Percentiles rank a stretch among this genome's conserved stretches.
phyloP scores from a whole-genome alignment of 2,888 invertebrate species.

The Pterostichus niger region DNA sequence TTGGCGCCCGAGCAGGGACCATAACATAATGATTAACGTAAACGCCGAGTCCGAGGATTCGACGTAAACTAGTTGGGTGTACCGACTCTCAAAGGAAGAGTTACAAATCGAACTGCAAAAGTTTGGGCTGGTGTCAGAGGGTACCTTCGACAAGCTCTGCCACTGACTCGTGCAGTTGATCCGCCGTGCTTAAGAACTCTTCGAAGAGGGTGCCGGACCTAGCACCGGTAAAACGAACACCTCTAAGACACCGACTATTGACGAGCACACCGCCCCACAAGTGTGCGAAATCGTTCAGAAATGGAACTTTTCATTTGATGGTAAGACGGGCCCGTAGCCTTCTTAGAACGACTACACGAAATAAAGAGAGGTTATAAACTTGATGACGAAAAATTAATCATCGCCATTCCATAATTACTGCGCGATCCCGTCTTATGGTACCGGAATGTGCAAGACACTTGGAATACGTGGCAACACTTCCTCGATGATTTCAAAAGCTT shows the following conservation, averaged over 20 bases:
- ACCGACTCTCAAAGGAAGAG: not conserved
- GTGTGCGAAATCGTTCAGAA: too few species aligned
- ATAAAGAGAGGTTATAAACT: constrained; percentile 24
- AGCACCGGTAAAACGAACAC: too few species aligned
- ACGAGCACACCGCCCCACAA: too few species aligned
- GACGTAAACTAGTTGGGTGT: not conserved
- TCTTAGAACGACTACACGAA: constrained; percentile 48
- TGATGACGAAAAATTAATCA: constrained; percentile 3
- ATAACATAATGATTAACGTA: too few species aligned
- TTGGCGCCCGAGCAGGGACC: too few species aligned
- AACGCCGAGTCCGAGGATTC: too few species aligned
- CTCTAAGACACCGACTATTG: not conserved
- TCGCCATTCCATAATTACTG: constrained; percentile 49
- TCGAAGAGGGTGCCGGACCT: too few species aligned
- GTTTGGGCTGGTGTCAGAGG: not conserved
- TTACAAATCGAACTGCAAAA: not conserved
- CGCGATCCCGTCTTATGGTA: constrained; percentile 40
- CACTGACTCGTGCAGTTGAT: not conserved
- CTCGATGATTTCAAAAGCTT: not conserved
- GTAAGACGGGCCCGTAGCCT: constrained; percentile 29
- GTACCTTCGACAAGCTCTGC: constrained; percentile 9
- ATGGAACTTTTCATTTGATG: constrained; percentile 55
- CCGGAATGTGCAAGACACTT: constrained; percentile 36
- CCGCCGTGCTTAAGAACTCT: too few species aligned
- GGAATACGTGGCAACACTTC: constrained; percentile 43